Evolutionary conservation across 2,797 vertebrate genomes (phyloP).

Genomic region (Fistularia tabacaria): DNA sequence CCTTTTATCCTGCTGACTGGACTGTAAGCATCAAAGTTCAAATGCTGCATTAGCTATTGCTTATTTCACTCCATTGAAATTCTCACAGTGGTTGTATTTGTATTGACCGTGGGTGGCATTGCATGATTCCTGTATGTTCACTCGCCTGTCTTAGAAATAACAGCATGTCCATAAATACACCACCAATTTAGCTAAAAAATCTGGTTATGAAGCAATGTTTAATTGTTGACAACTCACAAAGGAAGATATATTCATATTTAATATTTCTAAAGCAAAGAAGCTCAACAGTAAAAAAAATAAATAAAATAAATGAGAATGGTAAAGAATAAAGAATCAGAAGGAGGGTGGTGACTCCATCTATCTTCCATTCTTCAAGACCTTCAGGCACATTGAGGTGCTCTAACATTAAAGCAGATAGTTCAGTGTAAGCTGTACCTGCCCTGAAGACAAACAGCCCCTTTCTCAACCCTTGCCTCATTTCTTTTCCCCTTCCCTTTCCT

Average conservation of each 20-base stretch:
- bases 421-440: constrained; percentile 60
- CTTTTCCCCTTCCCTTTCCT: constrained; percentile 5
- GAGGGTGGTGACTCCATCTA: constrained; percentile 37
- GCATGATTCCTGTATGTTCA: constrained; percentile 40
- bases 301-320: constrained; percentile 21
- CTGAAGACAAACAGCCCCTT: constrained; percentile 57
- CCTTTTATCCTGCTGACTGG: constrained; percentile 76
- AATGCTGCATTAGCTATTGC: constrained; percentile 68
- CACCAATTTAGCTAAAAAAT: constrained; percentile 13
- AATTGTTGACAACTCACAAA: constrained; percentile 23
- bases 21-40: constrained; percentile 72
- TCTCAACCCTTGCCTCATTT: constrained; percentile 22
- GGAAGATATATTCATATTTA: neutral
- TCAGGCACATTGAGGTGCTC: constrained; percentile 63
- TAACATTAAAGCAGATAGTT: constrained; percentile 65
- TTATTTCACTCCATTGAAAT: constrained; percentile 59
- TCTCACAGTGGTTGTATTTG: constrained; percentile 49
- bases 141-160: constrained; percentile 15
- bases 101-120: constrained; percentile 38
- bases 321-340: constrained; percentile 26
- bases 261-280: too few species aligned
- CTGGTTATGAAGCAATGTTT: constrained; percentile 17
- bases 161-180: constrained; percentile 12
- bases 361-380: constrained; percentile 59
- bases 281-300: neutral